Evolutionary conservation across 2,888 invertebrate species (phyloP).

Genomic region (Nomada fabriciana): DNA sequence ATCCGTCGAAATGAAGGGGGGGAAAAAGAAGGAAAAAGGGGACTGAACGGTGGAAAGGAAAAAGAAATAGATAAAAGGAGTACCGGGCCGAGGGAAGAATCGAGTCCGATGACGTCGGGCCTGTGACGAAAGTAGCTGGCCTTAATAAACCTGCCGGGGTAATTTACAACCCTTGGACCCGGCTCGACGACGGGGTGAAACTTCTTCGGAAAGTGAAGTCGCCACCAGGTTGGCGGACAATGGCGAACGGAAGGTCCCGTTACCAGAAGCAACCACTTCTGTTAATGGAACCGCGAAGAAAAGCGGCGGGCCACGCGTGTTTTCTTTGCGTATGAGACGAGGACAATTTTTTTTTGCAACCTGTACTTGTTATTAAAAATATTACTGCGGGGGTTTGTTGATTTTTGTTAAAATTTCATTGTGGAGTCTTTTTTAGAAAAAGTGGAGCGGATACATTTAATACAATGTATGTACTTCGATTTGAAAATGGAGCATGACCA

Average conservation of each 20-base stretch:
- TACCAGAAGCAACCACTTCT: constrained; percentile 30
- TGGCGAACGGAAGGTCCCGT: constrained; percentile 22
- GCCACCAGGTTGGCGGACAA: constrained; percentile 31
- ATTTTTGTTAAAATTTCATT: too few relatives aligned
- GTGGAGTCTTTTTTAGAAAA: too few relatives aligned
- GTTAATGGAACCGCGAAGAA: constrained; percentile 34
- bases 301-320: background rate
- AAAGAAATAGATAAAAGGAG: background rate
- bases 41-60: background rate
- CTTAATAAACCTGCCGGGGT: constrained; percentile 58
- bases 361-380: too few relatives aligned
- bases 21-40: background rate
- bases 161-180: constrained; percentile 47
- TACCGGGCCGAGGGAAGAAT: constrained; percentile 2
- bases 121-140: constrained; percentile 57
- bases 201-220: constrained; percentile 42
- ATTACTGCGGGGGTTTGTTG: too few relatives aligned
- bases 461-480: too few relatives aligned
- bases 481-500: too few relatives aligned
- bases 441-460: too few relatives aligned
- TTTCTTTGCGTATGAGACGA: background rate
- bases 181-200: constrained; percentile 35
- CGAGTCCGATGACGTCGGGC: constrained; percentile 35
- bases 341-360: too few relatives aligned
- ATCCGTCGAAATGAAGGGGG: constrained; percentile 60